phyloP scores from a whole-genome alignment of 2,113 vertebrate genomes.

The Takifugu flavidus region DNA sequence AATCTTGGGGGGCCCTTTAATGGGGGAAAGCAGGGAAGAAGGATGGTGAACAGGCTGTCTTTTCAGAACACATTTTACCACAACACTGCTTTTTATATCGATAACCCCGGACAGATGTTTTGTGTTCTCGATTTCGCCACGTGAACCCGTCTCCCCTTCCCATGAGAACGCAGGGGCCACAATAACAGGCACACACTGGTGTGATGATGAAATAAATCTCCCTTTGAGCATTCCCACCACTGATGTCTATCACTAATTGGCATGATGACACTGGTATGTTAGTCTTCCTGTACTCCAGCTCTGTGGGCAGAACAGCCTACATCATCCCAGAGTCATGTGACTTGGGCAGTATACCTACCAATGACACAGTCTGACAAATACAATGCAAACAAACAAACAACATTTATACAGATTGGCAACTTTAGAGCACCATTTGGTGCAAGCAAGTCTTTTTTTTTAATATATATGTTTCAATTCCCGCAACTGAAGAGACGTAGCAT shows the following conservation, averaged over 20 bases:
- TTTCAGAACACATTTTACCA: conserved; percentile 33
- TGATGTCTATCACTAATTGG: conserved; percentile 84
- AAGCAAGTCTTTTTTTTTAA: conserved; percentile 70
- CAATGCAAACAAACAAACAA: conserved; percentile 85
- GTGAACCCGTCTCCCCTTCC: conserved; percentile 31
- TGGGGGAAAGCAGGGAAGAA: not conserved
- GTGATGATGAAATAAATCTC: conserved; percentile 78
- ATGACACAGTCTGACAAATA: conserved; percentile 93
- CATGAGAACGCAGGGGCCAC: conserved; percentile 78
- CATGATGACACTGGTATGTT: conserved; percentile 86
- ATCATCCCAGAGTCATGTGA: conserved; percentile 83
- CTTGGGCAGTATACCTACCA: conserved; percentile 79
- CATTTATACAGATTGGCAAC: conserved; percentile 95
- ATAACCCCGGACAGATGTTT: conserved; percentile 48
- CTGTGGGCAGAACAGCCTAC: conserved; percentile 43
- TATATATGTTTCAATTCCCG: conserved; percentile 71
- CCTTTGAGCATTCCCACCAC: conserved; percentile 53
- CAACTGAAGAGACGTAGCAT: conserved; percentile 65
- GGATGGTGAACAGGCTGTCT: conserved; percentile 12
- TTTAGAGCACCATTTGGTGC: conserved; percentile 86
- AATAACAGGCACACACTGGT: conserved; percentile 99
- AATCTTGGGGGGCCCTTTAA: not conserved
- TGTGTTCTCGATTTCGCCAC: conserved; percentile 16
- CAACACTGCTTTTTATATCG: conserved; percentile 57
- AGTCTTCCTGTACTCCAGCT: conserved; percentile 39